These are phyloP conservation scores for Cercocebus atys DNA, from an alignment of 2,113 vertebrate genomes.

Conservation along the genomic window DNA sequence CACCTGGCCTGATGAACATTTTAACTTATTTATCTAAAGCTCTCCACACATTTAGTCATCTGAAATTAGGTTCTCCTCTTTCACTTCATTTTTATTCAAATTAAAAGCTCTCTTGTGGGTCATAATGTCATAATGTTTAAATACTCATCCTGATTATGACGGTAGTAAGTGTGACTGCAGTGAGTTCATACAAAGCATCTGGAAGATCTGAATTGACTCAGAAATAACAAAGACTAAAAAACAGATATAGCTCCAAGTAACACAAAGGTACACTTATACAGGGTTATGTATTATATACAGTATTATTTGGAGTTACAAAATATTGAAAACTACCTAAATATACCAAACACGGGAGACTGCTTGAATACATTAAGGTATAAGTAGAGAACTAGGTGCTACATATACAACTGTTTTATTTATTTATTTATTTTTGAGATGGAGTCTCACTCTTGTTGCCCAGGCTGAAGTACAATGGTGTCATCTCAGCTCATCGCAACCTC, in stretches of 20 bases:
- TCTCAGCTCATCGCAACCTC: too few relatives aligned
- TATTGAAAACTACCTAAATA: background rate
- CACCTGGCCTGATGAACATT: too few relatives aligned
- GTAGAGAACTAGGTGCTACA: background rate
- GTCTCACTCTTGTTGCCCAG: too few relatives aligned
- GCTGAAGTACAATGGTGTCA: too few relatives aligned
- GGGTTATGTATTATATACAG: background rate
- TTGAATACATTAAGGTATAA: background rate
- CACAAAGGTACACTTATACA: background rate
- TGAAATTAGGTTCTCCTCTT: background rate
- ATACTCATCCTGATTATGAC: background rate
- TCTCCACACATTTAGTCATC: background rate
- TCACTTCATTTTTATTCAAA: background rate
- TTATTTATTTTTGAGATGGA: too few relatives aligned
- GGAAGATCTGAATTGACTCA: background rate
- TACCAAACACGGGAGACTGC: background rate
- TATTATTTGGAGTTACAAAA: background rate
- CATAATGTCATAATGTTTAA: background rate
- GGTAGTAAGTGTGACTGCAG: background rate
- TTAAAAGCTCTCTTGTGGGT: background rate
- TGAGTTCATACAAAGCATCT: background rate
- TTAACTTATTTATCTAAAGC: background rate
- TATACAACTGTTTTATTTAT: background rate
- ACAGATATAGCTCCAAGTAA: background rate
- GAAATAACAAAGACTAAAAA: background rate